Evolutionary conservation across 2,113 vertebrate species (phyloP).

Genomic region (Tonatia bakeri): DNA sequence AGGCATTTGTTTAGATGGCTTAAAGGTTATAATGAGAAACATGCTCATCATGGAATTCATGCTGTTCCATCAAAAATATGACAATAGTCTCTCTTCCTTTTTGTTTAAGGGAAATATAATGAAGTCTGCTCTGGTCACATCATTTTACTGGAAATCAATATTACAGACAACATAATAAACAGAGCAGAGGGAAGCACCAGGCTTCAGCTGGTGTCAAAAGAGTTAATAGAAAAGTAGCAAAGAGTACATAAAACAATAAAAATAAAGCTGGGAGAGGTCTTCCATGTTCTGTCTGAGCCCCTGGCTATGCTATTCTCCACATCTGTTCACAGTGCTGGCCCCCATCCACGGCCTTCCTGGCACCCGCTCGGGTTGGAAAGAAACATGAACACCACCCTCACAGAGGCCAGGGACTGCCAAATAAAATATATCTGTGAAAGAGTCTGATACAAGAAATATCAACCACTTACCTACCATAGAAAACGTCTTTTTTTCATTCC

Average conservation of each 20-base stretch:
- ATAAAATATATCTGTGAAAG: background rate
- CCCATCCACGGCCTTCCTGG: background rate
- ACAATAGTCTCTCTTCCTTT: background rate
- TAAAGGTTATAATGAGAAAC: background rate
- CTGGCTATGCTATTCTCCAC: background rate
- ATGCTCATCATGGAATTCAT: background rate
- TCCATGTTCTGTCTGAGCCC: too few species aligned
- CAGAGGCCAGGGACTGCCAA: background rate
- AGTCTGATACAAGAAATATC: background rate
- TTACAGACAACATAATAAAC: background rate
- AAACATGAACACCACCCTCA: background rate
- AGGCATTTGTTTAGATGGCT: background rate
- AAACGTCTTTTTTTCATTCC: background rate
- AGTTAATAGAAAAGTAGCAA: background rate
- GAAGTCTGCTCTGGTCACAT: background rate
- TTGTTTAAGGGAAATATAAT: background rate
- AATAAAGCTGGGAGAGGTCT: background rate
- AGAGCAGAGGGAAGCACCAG: background rate
- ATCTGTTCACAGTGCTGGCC: background rate
- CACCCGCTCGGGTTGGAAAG: background rate
- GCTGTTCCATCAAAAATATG: background rate
- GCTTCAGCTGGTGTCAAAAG: background rate
- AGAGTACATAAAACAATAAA: background rate
- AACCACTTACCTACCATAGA: background rate
- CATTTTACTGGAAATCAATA: background rate